Evolutionary conservation across 2,113 vertebrate genomes (phyloP), one percentile per base, ranked within the genome.

Genomic region (Acrocephalus arundinaceus): DNA sequence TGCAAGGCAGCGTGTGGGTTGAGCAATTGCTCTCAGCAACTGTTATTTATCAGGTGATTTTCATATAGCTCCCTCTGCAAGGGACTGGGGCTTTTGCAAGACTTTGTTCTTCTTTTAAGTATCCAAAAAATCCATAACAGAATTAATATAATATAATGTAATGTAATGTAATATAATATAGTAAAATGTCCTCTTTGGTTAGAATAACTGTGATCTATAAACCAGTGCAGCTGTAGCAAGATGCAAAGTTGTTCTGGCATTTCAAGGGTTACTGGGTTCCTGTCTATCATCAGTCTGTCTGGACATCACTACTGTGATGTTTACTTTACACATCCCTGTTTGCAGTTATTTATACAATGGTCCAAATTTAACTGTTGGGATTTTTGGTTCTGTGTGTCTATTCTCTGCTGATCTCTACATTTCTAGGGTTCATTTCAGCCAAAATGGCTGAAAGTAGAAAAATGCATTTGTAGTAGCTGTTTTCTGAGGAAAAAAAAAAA

Each of bases 21-120:
- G 90, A 95, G 68, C 72, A 91, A 91, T 90, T 93, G 65, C 87
- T 95, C 75, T 80, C 72, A 80, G 76, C 90, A 94, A 93, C 92
- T 96, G 93, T 84, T 96, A 86, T 90, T 96, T 94, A 95, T 90
- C 96, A 93, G 82, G 72, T 85, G 63, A 66, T 80, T 91, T 95
- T 94, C 81, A 72, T 78, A 61, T 5, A 15, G 6, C 8, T 67
- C 30, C 48, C 61, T 93, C 72, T 59, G 65, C 55, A 88, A 94
- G 83, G 35, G 52, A 75, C 31, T 0, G 2, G 78, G 48, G 57
- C 45, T 90, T 68, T 78, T 75, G n/a, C 3, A 5, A 87, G 68
- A 78, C 59, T 93, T 95, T 86, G 22, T 87, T 96, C 68, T 87
- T 46, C 66, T 92, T 93, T 89, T 87, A 75, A 93, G 39, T 31